Percentiles rank a stretch among this genome's conserved stretches.
These are phyloP conservation scores for Neolamprologus kungweensis DNA, from an alignment of 2,113 vertebrate genomes.

Conservation along the genomic window DNA sequence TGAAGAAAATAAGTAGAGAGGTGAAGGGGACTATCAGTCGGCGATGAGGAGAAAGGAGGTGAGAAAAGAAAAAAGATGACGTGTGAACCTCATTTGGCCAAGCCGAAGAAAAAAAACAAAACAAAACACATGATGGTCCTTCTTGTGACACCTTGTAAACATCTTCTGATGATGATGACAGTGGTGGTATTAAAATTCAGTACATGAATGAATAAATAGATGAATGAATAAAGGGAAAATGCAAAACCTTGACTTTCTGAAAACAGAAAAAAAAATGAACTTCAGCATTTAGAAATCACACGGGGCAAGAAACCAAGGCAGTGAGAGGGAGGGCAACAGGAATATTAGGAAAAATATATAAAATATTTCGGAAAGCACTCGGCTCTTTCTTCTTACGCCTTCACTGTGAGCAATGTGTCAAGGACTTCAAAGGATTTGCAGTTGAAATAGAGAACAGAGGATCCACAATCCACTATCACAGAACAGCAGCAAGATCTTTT, in stretches of 20 bases:
- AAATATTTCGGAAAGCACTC: neutral
- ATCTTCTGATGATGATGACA: neutral
- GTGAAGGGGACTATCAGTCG: conserved; percentile 16
- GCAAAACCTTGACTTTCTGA: neutral
- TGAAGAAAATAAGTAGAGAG: conserved; percentile 7
- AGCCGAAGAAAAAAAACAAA: neutral
- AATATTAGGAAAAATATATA: neutral
- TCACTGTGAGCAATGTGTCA: neutral
- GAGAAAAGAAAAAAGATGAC: neutral
- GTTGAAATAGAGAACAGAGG: neutral
- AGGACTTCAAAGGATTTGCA: neutral
- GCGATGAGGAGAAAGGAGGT: neutral
- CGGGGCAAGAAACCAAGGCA: neutral
- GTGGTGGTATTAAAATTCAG: neutral
- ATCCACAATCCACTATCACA: neutral
- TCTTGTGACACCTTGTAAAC: conserved; percentile 27
- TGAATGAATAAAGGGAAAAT: neutral
- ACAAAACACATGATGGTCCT: conserved; percentile 30
- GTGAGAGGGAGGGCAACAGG: neutral
- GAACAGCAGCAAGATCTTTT: neutral
- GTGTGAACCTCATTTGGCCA: neutral
- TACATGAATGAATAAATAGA: neutral
- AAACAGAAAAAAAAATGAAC: neutral
- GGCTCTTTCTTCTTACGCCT: neutral
- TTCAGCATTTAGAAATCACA: neutral